phyloP scores from a whole-genome alignment of 2,113 vertebrate genomes.

The Hiodon alosoides region DNA sequence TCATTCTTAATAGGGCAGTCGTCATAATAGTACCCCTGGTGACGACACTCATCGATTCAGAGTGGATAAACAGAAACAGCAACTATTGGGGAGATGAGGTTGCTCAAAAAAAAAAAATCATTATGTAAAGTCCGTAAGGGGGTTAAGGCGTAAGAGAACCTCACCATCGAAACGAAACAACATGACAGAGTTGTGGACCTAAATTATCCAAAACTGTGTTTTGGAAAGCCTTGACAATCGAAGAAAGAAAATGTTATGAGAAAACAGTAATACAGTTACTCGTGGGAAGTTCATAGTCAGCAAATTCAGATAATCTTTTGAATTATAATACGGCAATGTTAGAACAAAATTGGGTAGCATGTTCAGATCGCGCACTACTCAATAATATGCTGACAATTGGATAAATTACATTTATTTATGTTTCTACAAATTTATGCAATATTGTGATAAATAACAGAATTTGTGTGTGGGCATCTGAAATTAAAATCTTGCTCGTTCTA shows the following conservation, averaged over 20 bases:
- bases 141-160: neutral
- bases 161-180: neutral
- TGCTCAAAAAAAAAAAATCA: slow-evolving; percentile 67
- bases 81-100: slow-evolving; percentile 70
- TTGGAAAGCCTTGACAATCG: neutral
- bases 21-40: slow-evolving; percentile 87
- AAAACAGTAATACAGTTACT: neutral
- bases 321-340: neutral
- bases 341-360: too few relatives aligned
- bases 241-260: neutral
- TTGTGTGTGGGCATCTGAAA: neutral
- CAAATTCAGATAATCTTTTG: neutral
- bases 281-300: neutral
- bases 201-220: slow-evolving; percentile 9
- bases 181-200: neutral
- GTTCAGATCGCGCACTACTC: too few relatives aligned
- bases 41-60: slow-evolving; percentile 91
- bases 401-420: too few relatives aligned
- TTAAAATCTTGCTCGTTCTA: neutral
- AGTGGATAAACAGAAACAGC: slow-evolving; percentile 85
- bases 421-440: too few relatives aligned
- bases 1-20: slow-evolving; percentile 92
- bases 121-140: slow-evolving; percentile 57
- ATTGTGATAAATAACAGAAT: neutral
- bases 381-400: too few relatives aligned